phyloP scores from a whole-genome alignment of 2,888 invertebrate genomes.

The Eulithis prunata region DNA sequence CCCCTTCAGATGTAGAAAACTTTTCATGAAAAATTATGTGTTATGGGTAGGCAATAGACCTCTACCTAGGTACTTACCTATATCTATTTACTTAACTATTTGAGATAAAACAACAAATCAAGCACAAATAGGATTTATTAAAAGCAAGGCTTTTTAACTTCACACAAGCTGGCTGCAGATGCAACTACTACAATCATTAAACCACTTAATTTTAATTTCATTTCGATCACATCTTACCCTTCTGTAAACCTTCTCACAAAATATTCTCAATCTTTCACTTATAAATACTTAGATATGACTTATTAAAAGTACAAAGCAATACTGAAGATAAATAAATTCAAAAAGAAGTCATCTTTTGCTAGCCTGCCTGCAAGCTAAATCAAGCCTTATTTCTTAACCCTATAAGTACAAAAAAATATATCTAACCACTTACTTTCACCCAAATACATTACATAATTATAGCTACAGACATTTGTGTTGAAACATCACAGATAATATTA shows the following conservation, averaged over 20 bases:
- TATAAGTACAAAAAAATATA: conserved; percentile 54
- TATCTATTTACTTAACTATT: conserved; percentile 1
- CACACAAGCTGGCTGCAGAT: conserved; percentile 61
- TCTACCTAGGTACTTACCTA: too few relatives aligned
- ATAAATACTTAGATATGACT: conserved; percentile 46
- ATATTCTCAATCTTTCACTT: conserved; percentile 58
- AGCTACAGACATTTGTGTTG: conserved; percentile 43
- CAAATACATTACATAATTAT: conserved; percentile 24
- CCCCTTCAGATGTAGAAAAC: too few relatives aligned
- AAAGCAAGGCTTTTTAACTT: conserved; percentile 57
- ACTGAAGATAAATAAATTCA: conserved; percentile 19
- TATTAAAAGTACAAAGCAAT: conserved; percentile 18
- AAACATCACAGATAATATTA: conserved; percentile 49
- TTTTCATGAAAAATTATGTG: too few relatives aligned
- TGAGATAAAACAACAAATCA: conserved; percentile 34
- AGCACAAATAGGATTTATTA: conserved; percentile 66
- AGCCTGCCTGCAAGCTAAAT: conserved; percentile 4
- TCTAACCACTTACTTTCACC: conserved; percentile 38
- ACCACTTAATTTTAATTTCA: conserved; percentile 19
- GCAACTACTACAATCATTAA: conserved; percentile 28
- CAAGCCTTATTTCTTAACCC: conserved; percentile 37
- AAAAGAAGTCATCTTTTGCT: conserved; percentile 6
- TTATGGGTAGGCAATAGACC: too few relatives aligned
- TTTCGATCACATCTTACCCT: conserved; percentile 39
- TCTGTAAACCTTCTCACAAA: conserved; percentile 69